Evolutionary conservation across 2,113 vertebrate species (phyloP).

Genomic region (Shinisaurus crocodilurus): DNA sequence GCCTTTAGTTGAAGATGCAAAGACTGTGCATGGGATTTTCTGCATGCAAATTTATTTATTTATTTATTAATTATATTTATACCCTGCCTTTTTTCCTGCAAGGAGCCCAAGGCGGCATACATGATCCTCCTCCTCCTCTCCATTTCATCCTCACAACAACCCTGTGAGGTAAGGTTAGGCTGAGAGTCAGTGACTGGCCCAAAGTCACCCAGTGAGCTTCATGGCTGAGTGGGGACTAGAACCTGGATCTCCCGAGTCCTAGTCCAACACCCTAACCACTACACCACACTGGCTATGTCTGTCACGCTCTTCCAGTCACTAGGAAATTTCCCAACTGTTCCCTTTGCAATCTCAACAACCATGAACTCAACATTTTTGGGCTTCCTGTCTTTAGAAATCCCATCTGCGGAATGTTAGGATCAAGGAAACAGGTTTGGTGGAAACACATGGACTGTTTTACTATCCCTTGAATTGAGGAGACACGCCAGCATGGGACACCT

Average conservation of each 20-base stretch:
- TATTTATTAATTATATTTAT: no score
- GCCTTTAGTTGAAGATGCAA: background rate
- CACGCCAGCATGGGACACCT: no score
- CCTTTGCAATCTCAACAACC: background rate
- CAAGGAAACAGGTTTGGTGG: background rate
- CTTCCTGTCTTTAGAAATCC: background rate
- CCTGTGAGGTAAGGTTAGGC: no score
- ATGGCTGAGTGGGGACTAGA: no score
- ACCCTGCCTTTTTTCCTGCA: no score
- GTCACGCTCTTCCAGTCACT: background rate
- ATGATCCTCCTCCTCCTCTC: no score
- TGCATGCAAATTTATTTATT: background rate
- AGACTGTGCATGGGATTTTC: background rate
- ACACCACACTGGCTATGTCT: background rate
- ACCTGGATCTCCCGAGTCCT: no score
- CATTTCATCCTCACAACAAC: no score
- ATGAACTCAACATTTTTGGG: background rate
- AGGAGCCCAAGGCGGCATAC: no score
- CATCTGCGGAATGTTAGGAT: background rate
- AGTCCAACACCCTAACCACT: no score
- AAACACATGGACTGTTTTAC: background rate
- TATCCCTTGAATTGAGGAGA: background rate
- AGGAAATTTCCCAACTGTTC: background rate
- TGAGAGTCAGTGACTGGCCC: no score
- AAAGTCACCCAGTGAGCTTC: no score